Base-by-base conservation (phyloP, 2,797 vertebrate genomes). In the Phyllotis vaccarum region DNA sequence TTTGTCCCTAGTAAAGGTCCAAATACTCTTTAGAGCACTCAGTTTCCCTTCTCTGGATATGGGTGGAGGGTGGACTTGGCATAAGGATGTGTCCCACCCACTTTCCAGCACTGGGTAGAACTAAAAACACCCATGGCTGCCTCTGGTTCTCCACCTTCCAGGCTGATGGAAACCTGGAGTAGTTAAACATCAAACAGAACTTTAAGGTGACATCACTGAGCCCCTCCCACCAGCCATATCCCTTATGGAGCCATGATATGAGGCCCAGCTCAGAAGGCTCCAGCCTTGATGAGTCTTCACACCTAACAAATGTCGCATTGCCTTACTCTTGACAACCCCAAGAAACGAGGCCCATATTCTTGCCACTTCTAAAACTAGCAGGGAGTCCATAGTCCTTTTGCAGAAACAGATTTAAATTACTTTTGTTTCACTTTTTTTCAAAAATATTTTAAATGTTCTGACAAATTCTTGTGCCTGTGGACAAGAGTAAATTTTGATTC, bases 391-490 rank as follows among this genome's bases (percentile, higher is more conserved):
- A 19, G 83, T 64, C 46, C 74, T 96, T 85, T 86, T 0, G 11
- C 46, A 95, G 79, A 90, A 76, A 52, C 54, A 87, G 24, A 93
- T 74, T 83, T 64, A 75, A 80, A 81, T 94, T 83, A 58, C 68
- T 40, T 89, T 91, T 37, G 43, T 78, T 91, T 91, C 43, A n/a
- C 16, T 43, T 66, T 88, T 80, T 85, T 89, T 43, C 70, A 9
- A 12, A 43, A 37, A 34, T 19, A 58, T 90, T 94, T 90, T 56
- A 64, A 94, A 89, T 76, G 62, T 62, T 79, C 72, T 89, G 37
- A 91, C 89, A 72, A 87, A 74, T 75, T 60, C 52, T 88, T 78
- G 74, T 83, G 86, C 74, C 85, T 86, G 3, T 2, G 68, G 83
- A 81, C 24, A 90, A 90, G 58, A 94, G 56, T 37, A 43, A 58